Percentiles rank a stretch among this genome's conserved stretches.
phyloP scores from a whole-genome alignment of 2,797 vertebrate genomes.

The Phalanger gymnotis region DNA sequence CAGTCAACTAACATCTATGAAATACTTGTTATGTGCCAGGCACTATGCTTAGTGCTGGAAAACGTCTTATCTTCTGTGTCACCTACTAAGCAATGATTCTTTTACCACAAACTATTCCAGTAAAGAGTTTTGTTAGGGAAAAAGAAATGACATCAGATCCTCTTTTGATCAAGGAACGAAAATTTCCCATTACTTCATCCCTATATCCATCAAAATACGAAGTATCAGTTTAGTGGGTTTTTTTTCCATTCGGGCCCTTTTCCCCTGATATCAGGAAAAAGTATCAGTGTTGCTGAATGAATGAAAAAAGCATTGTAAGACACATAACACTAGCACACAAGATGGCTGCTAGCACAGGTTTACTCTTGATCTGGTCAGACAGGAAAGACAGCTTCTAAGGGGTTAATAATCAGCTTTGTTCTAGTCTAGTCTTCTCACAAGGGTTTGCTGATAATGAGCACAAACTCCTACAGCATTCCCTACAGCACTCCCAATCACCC shows the following conservation, averaged over 20 bases:
- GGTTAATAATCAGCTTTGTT: too few relatives aligned
- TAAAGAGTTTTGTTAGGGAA: slow-evolving; percentile 49
- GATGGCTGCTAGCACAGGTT: too few relatives aligned
- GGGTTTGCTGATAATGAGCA: too few relatives aligned
- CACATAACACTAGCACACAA: too few relatives aligned
- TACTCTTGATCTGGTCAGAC: too few relatives aligned
- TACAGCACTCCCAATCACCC: too few relatives aligned
- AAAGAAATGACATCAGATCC: background rate
- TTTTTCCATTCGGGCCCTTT: background rate
- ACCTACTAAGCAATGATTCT: background rate
- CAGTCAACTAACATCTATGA: background rate
- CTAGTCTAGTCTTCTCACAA: too few relatives aligned
- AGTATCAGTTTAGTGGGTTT: background rate
- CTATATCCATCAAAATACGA: slow-evolving; percentile 40
- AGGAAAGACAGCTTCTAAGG: too few relatives aligned
- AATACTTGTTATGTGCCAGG: background rate
- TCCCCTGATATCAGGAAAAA: background rate
- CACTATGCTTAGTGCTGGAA: background rate
- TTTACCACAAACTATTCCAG: background rate
- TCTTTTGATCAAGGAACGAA: slow-evolving; percentile 18
- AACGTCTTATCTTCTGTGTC: background rate
- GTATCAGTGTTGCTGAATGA: background rate
- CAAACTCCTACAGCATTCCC: too few relatives aligned
- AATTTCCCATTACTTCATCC: slow-evolving; percentile 40
- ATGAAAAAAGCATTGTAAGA: too few relatives aligned